Evolutionary conservation across 1,140 invertebrate species (phyloP).

Genomic region (Drosophila varians): DNA sequence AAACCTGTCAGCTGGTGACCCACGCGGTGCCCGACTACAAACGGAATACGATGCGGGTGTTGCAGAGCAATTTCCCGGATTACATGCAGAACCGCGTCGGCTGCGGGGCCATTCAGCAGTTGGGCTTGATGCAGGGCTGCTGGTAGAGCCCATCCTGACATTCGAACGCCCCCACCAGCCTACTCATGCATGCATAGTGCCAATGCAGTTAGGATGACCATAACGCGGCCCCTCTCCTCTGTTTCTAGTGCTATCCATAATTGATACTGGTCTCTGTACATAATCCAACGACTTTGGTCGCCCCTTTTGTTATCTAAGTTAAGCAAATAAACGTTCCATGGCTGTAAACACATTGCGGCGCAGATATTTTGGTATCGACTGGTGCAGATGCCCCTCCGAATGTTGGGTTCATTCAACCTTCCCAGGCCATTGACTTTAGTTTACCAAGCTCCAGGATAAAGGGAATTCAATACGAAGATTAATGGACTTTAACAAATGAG

Average conservation of each 20-base stretch:
- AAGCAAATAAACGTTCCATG: slow-evolving; percentile 56
- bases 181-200: slow-evolving; percentile 40
- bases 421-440: slow-evolving; percentile 6
- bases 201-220: slow-evolving; percentile 43
- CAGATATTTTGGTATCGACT: slow-evolving; percentile 20
- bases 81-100: slow-evolving; percentile 86
- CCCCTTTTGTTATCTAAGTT: slow-evolving; percentile 56
- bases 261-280: slow-evolving; percentile 50
- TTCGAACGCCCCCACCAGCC: background rate
- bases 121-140: slow-evolving; percentile 84
- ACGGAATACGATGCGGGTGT: slow-evolving; percentile 85
- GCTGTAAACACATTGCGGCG: slow-evolving; percentile 10
- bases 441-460: slow-evolving; percentile 3
- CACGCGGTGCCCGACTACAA: slow-evolving; percentile 86
- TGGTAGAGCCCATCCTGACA: slow-evolving; percentile 46
- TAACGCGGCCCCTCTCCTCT: slow-evolving; percentile 5
- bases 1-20: slow-evolving; percentile 85
- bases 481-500: slow-evolving; percentile 1
- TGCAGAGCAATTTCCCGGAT: slow-evolving; percentile 87
- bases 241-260: slow-evolving; percentile 22
- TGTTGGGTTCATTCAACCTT: slow-evolving; percentile 12
- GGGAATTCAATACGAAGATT: slow-evolving; percentile 5
- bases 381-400: background rate
- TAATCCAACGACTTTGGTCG: slow-evolving; percentile 56
- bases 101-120: slow-evolving; percentile 85